A percentile compares a stretch with the other conserved stretches of the same genome.
phyloP scores from a whole-genome alignment of 2,113 vertebrate species.

The Epinephelus fuscoguttatus region DNA sequence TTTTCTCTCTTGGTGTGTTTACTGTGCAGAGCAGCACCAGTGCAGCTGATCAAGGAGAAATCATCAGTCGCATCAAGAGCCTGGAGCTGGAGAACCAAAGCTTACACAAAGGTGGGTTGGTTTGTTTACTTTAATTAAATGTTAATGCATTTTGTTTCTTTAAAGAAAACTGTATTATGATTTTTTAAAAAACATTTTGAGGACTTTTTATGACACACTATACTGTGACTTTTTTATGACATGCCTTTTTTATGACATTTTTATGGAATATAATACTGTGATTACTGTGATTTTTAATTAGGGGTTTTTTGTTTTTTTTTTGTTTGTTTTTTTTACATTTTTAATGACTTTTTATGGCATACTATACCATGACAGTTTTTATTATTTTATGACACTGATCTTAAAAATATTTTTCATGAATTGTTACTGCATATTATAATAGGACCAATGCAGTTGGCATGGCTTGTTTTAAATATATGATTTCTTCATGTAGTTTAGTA shows the following conservation, averaged over 20 bases:
- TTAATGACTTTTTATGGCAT: too few relatives aligned
- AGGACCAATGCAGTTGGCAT: too few relatives aligned
- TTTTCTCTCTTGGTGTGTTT: not conserved
- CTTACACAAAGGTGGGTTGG: constrained; percentile 87
- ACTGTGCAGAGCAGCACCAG: constrained; percentile 57
- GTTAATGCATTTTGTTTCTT: not conserved
- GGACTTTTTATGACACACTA: not conserved
- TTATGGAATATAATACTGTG: too few relatives aligned
- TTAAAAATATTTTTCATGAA: too few relatives aligned
- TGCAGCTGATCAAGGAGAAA: constrained; percentile 87
- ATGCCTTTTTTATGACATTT: too few relatives aligned
- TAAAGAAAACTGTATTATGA: not conserved
- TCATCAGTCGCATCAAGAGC: constrained; percentile 87
- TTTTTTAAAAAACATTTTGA: not conserved
- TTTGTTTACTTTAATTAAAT: not conserved
- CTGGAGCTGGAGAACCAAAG: constrained; percentile 94
- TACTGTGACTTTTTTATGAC: not conserved
- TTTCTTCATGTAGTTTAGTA: not conserved
- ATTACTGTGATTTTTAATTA: too few relatives aligned
- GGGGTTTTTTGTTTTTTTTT: not conserved
- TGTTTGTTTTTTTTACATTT: not conserved
- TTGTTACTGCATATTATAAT: too few relatives aligned
- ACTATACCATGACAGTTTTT: too few relatives aligned
- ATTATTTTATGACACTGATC: too few relatives aligned
- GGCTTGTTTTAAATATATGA: not conserved